Base-by-base conservation (phyloP, 2,888 invertebrate genomes). In the Ferrisia virgata region DNA sequence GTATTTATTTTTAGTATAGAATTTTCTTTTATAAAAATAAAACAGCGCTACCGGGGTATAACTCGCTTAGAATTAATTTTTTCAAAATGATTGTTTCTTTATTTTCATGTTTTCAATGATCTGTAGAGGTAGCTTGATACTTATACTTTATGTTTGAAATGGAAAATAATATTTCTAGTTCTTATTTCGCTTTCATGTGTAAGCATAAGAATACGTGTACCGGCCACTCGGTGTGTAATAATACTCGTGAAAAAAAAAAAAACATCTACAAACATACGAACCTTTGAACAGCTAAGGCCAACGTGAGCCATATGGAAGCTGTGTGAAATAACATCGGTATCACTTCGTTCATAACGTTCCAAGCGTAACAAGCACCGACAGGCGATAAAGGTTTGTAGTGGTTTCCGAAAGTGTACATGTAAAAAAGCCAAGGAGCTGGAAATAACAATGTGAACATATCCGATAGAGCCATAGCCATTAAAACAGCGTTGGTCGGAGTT, bases 401-500 rank as follows among this genome's bases (percentile, higher is more conserved):
- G 89, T 96, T 94, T 33, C 95, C 95, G 86, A 96, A 93, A 0
- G 96, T 95, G 90, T 95, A 96, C 93, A 96, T 95, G 88, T 96
- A 96, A 89, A 97, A 93, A 79, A 96, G 92, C 92, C 96, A 96
- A 0, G 96, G 96, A 0, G 96, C 94, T 0, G 96, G 96, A 88
- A 96, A 94, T 82, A 96, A 91, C 87, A 96, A 93, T 0, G 97
- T 98, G 88, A 97, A 93, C 93, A 97, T 94, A 89, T 98, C 98
- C 87, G 96, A 96, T 4, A 98, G 91, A 0, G 98, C 97, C 96
- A 98, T 98, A n/a, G 95, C 95, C 92, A 96, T 94, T 2, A 97
- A 91, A 0, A 97, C 95, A n/a, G 94, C 92, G 89, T 97, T 97
- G 5, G 97, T 97, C 0, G 97, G 96, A 0, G 95, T 95, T 36